Evolutionary conservation across 2,888 invertebrate genomes (phyloP).

Genomic region (Cistogaster globosa): DNA sequence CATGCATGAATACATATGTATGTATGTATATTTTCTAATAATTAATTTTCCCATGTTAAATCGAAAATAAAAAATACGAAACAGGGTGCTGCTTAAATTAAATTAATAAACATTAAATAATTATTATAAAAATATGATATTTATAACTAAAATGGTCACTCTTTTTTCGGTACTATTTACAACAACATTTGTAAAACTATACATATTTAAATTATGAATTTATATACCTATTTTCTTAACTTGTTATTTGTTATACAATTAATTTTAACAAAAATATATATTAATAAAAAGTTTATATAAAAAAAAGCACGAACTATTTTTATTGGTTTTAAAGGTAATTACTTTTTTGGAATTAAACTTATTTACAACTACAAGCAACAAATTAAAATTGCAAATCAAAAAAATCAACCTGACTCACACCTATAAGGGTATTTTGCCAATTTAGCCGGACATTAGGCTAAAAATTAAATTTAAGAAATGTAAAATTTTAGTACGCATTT

Average conservation of each 20-base stretch:
- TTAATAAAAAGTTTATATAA: slow-evolving; percentile 62
- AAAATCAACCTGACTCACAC: too few relatives aligned
- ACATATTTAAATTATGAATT: slow-evolving; percentile 54
- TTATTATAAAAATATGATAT: slow-evolving; percentile 22
- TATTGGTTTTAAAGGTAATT: neutral
- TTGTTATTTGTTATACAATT: slow-evolving; percentile 71
- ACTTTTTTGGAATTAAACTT: too few relatives aligned
- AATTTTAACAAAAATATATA: slow-evolving; percentile 60
- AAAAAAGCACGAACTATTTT: neutral
- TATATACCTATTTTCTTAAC: slow-evolving; percentile 54
- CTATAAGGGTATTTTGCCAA: too few relatives aligned
- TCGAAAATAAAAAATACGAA: slow-evolving; percentile 2
- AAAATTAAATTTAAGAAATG: too few relatives aligned
- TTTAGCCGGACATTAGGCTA: too few relatives aligned
- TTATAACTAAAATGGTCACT: slow-evolving; percentile 28
- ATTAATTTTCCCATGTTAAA: slow-evolving; percentile 20
- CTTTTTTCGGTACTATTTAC: slow-evolving; percentile 28
- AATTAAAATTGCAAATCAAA: too few relatives aligned
- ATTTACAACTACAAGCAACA: too few relatives aligned
- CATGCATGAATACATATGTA: too few relatives aligned
- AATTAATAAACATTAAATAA: slow-evolving; percentile 37
- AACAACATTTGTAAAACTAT: neutral
- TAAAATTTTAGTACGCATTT: too few relatives aligned
- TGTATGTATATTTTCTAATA: slow-evolving; percentile 31
- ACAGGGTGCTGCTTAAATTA: slow-evolving; percentile 51